Conservation (phyloP, 1,140 invertebrate species). For the Neodiprion fabricii region DNA sequence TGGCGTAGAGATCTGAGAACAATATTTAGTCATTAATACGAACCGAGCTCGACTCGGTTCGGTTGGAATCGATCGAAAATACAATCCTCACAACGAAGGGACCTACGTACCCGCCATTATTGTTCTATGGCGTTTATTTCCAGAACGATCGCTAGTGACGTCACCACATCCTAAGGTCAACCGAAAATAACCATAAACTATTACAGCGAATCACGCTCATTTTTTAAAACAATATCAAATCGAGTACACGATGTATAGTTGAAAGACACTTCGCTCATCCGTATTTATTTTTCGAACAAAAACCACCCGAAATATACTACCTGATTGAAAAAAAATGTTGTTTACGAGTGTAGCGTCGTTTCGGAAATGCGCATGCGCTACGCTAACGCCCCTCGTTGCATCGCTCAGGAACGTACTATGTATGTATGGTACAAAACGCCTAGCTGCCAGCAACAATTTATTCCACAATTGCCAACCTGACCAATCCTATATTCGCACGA, state of each 20-base stretch:
- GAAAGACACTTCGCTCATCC: too few relatives aligned
- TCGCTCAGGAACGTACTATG: too few relatives aligned
- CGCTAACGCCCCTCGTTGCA: not conserved
- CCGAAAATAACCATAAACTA: not conserved
- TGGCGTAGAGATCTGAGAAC: conserved; percentile 73
- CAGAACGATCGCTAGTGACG: conserved; percentile 53
- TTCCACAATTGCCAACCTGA: too few relatives aligned
- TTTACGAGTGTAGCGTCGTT: conserved; percentile 44
- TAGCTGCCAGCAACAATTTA: too few relatives aligned
- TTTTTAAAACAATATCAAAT: too few relatives aligned
- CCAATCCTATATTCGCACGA: too few relatives aligned
- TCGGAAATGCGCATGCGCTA: conserved; percentile 42
- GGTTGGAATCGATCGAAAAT: not conserved
- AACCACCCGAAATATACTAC: conserved; percentile 23
- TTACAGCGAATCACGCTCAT: too few relatives aligned
- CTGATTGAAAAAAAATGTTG: conserved; percentile 47
- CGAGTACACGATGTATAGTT: too few relatives aligned
- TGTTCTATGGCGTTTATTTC: conserved; percentile 54
- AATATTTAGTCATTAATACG: conserved; percentile 13
- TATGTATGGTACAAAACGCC: too few relatives aligned
- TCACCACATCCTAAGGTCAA: conserved; percentile 50
- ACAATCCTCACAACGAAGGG: not conserved
- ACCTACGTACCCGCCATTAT: conserved; percentile 58
- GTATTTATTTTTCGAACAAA: conserved; percentile 18
- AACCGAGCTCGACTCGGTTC: not conserved